phyloP scores from a whole-genome alignment of 2,797 vertebrate genomes.

The Phoeniculus purpureus region DNA sequence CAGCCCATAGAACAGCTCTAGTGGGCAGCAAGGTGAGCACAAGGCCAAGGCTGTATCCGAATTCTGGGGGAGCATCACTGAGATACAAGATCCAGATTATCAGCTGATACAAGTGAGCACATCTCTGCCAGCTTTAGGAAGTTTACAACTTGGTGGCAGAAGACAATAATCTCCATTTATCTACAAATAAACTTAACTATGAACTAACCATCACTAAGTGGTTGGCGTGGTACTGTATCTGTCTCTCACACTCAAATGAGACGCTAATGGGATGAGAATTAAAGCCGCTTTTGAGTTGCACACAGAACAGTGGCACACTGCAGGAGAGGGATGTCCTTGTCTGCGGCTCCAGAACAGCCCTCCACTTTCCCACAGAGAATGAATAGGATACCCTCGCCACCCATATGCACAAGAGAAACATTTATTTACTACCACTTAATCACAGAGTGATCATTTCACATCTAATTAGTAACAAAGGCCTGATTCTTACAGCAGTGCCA shows the following conservation, averaged over 20 bases:
- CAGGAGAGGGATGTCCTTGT: background rate
- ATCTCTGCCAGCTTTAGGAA: background rate
- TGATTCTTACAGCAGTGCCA: constrained; percentile 1
- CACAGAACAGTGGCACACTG: background rate
- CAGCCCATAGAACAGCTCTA: background rate
- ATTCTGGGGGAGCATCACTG: background rate
- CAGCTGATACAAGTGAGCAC: background rate
- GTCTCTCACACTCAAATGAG: background rate
- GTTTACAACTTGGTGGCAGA: background rate
- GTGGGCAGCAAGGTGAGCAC: background rate
- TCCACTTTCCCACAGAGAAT: background rate
- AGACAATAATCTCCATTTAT: background rate
- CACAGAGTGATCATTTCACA: constrained; percentile 31
- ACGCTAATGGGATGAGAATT: background rate
- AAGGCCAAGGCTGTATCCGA: rapidly evolving
- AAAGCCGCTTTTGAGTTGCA: background rate
- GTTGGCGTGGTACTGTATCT: background rate
- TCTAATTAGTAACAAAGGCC: constrained; percentile 40
- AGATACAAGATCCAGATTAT: background rate
- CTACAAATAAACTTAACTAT: background rate
- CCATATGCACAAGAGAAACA: constrained; percentile 29
- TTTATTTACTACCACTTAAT: constrained; percentile 43
- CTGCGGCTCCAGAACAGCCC: background rate
- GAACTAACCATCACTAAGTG: background rate
- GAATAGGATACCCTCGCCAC: background rate